These are phyloP conservation scores for Zaprionus lineosus DNA, from an alignment of 2,888 invertebrate genomes.

Conservation along the genomic window DNA sequence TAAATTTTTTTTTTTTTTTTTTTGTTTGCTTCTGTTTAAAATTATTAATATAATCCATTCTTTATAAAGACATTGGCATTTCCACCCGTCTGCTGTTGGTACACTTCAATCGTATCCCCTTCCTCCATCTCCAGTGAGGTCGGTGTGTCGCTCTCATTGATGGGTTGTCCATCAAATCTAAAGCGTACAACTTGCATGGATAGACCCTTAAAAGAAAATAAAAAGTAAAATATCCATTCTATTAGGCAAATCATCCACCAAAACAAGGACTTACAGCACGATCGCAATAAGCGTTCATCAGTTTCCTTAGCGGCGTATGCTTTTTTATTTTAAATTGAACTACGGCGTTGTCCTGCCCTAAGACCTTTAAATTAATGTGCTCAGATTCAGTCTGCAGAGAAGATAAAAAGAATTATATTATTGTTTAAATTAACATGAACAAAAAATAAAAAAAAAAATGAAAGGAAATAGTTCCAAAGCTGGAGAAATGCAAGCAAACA, in stretches of 20 bases:
- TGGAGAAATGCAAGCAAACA: too few relatives aligned
- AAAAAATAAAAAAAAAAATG: background rate
- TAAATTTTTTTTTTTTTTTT: too few relatives aligned
- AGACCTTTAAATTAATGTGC: conserved; percentile 95
- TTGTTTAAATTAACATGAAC: background rate
- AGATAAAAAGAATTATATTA: background rate
- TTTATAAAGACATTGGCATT: too few relatives aligned
- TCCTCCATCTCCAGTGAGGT: conserved; percentile 96
- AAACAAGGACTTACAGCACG: conserved; percentile 85
- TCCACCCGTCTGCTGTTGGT: conserved; percentile 96
- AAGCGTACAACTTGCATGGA: conserved; percentile 95
- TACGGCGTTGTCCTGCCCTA: conserved; percentile 97
- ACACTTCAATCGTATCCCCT: conserved; percentile 97
- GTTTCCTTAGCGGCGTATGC: conserved; percentile 95
- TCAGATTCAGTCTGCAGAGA: conserved; percentile 86
- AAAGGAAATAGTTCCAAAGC: too few relatives aligned
- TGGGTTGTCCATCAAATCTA: conserved; percentile 95
- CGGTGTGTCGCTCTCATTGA: conserved; percentile 95
- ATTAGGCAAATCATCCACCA: background rate
- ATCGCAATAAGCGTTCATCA: conserved; percentile 98
- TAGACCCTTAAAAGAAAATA: conserved; percentile 84
- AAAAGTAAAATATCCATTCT: background rate
- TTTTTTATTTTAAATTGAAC: conserved; percentile 98
- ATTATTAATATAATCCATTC: background rate
- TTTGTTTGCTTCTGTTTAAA: too few relatives aligned